phyloP scores from a whole-genome alignment of 2,113 vertebrate species.

The Corythoichthys haematopterus region DNA sequence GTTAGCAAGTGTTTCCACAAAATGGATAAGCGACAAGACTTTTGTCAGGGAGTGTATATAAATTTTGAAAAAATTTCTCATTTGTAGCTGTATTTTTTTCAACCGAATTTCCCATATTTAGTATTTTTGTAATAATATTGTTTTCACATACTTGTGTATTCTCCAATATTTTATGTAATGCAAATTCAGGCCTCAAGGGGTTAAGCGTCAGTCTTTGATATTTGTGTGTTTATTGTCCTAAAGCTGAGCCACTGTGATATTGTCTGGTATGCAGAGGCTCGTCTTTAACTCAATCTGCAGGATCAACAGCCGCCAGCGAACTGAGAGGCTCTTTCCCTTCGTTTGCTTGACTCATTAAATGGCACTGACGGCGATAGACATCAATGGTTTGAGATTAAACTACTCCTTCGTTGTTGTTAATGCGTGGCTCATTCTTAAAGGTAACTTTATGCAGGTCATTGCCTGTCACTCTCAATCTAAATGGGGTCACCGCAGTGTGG shows the following conservation, averaged over 20 bases:
- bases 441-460: slow-evolving; percentile 38
- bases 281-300: slow-evolving; percentile 62
- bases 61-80: no score
- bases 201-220: slow-evolving; percentile 62
- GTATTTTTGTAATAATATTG: no score
- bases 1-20: no score
- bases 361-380: neutral
- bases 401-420: no score
- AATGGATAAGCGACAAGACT: no score
- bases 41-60: no score
- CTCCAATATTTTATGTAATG: no score
- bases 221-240: slow-evolving; percentile 59
- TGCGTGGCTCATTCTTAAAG: no score
- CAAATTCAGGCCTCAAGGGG: no score
- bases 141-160: no score
- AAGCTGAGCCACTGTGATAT: slow-evolving; percentile 67
- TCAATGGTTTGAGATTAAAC: neutral
- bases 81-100: no score
- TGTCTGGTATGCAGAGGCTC: slow-evolving; percentile 68
- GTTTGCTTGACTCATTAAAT: slow-evolving; percentile 27
- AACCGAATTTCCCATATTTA: no score
- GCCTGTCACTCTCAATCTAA: slow-evolving; percentile 33
- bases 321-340: slow-evolving; percentile 35
- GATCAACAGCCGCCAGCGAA: slow-evolving; percentile 65
- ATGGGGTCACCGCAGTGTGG: slow-evolving; percentile 42